These are phyloP conservation scores for Indri indri DNA, from an alignment of 2,113 vertebrate genomes.

Conservation along the genomic window DNA sequence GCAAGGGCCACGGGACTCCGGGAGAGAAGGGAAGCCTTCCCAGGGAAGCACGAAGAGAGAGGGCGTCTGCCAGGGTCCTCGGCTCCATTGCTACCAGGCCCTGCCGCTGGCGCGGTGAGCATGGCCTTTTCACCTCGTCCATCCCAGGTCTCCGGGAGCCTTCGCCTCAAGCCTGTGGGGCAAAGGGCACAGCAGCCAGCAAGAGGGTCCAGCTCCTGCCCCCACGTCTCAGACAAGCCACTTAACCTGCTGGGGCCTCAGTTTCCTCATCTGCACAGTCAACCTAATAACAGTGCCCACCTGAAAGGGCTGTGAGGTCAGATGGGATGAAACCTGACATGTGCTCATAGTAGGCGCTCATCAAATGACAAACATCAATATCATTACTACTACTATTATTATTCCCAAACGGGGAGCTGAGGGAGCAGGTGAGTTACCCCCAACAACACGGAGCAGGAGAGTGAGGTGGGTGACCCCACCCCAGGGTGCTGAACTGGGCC, in stretches of 20 bases:
- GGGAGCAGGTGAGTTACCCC: not conserved
- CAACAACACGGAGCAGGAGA: not conserved
- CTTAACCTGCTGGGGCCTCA: not conserved
- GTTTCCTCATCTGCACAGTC: not conserved
- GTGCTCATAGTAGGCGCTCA: fast-evolving
- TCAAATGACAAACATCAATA: not conserved
- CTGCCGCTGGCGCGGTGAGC: not conserved
- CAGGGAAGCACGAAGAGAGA: not conserved
- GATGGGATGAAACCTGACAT: fast-evolving
- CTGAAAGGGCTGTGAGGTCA: not conserved
- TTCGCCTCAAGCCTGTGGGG: not conserved
- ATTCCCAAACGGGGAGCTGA: not conserved
- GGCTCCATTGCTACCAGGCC: not conserved
- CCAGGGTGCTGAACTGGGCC: not conserved
- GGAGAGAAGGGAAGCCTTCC: not conserved
- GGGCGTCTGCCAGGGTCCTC: not conserved
- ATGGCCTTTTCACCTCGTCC: not conserved
- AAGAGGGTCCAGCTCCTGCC: not conserved
- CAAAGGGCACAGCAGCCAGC: not conserved
- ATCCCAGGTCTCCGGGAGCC: not conserved
- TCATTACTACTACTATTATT: too few relatives aligned
- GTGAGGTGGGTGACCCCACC: not conserved
- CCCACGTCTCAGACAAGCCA: not conserved
- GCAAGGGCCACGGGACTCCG: not conserved
- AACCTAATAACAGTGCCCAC: not conserved